Conservation (phyloP, 2,888 invertebrate genomes). For the Charanyca ferruginea region DNA sequence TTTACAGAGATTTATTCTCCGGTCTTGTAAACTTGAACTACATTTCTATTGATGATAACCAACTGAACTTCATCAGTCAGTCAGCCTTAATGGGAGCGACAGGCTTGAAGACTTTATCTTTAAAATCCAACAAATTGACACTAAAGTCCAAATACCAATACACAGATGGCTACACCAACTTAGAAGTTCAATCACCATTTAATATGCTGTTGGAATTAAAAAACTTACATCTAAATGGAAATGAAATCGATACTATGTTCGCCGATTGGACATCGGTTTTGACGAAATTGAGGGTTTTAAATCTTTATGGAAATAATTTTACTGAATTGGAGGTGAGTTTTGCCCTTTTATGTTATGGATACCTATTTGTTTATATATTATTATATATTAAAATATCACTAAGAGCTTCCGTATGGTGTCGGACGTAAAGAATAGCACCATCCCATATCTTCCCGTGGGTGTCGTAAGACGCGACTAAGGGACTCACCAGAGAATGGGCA, state of each 20-base stretch:
- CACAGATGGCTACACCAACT: not conserved
- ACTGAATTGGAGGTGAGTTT: constrained; percentile 36
- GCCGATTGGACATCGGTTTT: constrained; percentile 40
- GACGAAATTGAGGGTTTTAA: constrained; percentile 1
- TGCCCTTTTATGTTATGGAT: no score
- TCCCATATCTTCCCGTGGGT: no score
- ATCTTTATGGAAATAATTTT: constrained; percentile 47
- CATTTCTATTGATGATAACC: constrained; percentile 63
- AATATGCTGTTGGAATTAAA: constrained; percentile 13
- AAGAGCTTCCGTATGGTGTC: no score
- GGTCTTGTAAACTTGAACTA: constrained; percentile 40
- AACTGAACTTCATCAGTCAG: constrained; percentile 43
- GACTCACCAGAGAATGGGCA: no score
- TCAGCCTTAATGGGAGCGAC: constrained; percentile 34
- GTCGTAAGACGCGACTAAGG: no score
- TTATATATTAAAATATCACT: no score
- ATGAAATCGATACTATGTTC: constrained; percentile 42
- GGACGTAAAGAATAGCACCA: no score
- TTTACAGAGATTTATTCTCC: constrained; percentile 58
- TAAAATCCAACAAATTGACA: constrained; percentile 63
- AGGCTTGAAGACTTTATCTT: constrained; percentile 43
- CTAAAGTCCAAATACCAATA: not conserved
- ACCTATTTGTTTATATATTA: not conserved
- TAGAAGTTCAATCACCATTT: constrained; percentile 27
- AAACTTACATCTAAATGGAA: constrained; percentile 38